Percentiles rank a stretch among this genome's conserved stretches.
phyloP scores from a whole-genome alignment of 2,888 invertebrate species.

The Melanotus villosus region DNA sequence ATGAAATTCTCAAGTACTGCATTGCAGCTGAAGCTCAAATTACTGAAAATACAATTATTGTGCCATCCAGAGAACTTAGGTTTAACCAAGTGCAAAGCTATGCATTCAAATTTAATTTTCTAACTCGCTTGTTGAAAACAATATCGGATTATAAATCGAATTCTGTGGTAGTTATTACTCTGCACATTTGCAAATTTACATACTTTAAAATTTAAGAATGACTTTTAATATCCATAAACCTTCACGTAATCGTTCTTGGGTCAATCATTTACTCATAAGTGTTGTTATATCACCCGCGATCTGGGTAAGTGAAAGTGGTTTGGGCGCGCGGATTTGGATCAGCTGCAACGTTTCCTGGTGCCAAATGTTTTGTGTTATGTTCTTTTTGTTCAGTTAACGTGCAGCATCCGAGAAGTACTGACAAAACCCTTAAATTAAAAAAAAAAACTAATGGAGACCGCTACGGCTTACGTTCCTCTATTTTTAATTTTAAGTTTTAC shows the following conservation, averaged over 20 bases:
- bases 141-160: too few relatives aligned
- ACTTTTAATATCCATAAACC: too few relatives aligned
- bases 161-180: too few relatives aligned
- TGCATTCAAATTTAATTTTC: too few relatives aligned
- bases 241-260: conserved; percentile 20
- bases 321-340: conserved; percentile 37
- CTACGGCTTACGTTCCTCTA: background rate
- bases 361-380: conserved; percentile 30
- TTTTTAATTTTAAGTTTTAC: conserved; percentile 13
- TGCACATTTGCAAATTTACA: too few relatives aligned
- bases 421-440: conserved; percentile 11
- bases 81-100: too few relatives aligned
- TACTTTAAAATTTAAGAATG: too few relatives aligned
- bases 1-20: too few relatives aligned
- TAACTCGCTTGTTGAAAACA: too few relatives aligned
- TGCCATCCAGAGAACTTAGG: too few relatives aligned
- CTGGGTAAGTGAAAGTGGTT: conserved; percentile 49
- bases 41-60: too few relatives aligned
- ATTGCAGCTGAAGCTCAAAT: too few relatives aligned
- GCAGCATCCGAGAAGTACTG: conserved; percentile 27
- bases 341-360: conserved; percentile 41
- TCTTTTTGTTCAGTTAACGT: conserved; percentile 45
- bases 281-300: conserved; percentile 39
- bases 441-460: conserved; percentile 14
- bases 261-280: conserved; percentile 27